These are phyloP conservation scores for Micromesistius poutassou DNA, from an alignment of 2,797 vertebrate species.

Conservation along the genomic window DNA sequence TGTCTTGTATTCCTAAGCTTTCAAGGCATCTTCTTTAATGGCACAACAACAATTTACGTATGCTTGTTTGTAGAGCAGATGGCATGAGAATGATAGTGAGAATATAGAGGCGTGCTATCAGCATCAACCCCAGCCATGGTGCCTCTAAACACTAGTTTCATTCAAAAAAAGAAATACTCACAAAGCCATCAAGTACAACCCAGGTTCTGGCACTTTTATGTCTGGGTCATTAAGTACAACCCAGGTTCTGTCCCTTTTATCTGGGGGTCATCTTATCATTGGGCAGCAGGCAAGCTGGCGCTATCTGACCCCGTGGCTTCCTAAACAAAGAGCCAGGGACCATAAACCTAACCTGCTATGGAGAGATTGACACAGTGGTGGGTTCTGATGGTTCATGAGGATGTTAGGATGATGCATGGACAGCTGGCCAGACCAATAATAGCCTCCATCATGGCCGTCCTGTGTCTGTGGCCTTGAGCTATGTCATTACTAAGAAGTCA, in stretches of 20 bases:
- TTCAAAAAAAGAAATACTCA: no score
- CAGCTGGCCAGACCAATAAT: constrained; percentile 45
- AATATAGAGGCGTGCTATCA: neutral
- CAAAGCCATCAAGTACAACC: no score
- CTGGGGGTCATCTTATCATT: neutral
- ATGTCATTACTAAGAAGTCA: constrained; percentile 46
- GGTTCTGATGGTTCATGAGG: constrained; percentile 53
- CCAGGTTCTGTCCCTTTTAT: no score
- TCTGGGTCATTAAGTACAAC: neutral
- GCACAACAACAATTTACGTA: neutral
- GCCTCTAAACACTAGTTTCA: no score
- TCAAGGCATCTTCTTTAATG: neutral
- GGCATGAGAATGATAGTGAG: neutral
- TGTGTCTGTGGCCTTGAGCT: constrained; percentile 51
- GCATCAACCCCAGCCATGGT: no score
- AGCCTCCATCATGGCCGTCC: constrained; percentile 41
- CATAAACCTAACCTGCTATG: constrained; percentile 6
- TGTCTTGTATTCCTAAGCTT: neutral
- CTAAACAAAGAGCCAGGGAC: constrained; percentile 2
- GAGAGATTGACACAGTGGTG: constrained; percentile 33
- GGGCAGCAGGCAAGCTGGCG: neutral
- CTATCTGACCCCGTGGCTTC: neutral
- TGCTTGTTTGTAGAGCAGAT: neutral
- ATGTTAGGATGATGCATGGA: constrained; percentile 50
- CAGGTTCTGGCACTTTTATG: no score